Evolutionary conservation across 2,113 vertebrate species (phyloP).

Genomic region (Thalassoma bifasciatum): DNA sequence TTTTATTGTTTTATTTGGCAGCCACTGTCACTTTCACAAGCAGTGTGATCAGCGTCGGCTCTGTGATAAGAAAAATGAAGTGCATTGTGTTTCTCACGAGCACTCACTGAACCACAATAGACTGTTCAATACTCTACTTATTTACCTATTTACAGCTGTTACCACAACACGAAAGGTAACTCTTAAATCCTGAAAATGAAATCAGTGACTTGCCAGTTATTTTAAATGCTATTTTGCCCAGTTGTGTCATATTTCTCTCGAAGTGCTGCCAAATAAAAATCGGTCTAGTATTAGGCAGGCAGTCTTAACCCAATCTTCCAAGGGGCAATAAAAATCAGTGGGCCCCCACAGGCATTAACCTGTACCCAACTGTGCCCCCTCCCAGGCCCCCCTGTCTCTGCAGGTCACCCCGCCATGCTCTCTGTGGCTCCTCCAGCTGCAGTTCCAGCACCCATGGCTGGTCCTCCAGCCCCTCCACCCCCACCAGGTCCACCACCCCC

Average conservation of each 20-base stretch:
- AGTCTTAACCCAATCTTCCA: constrained; percentile 12
- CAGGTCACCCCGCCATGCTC: constrained; percentile 87
- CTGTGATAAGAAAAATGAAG: neutral
- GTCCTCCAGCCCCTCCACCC: constrained; percentile 92
- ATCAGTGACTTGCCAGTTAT: neutral
- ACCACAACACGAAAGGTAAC: neutral
- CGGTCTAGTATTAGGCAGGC: neutral
- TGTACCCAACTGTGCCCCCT: constrained; percentile 57
- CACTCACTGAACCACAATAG: neutral
- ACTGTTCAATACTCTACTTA: neutral
- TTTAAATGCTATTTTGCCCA: neutral
- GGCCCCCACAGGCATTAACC: constrained; percentile 27
- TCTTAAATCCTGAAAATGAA: neutral
- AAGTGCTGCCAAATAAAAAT: neutral
- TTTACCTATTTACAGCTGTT: neutral
- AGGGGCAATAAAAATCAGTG: neutral
- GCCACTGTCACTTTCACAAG: neutral
- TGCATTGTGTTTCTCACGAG: neutral
- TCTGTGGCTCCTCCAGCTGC: constrained; percentile 80
- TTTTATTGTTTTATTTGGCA: neutral
- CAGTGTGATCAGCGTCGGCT: neutral
- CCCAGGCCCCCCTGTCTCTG: constrained; percentile 90
- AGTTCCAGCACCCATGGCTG: constrained; percentile 80
- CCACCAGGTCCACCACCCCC: constrained; percentile 91
- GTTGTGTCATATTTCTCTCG: neutral